Conservation (phyloP, 1,140 invertebrate genomes). For the Vanessa atalanta region DNA sequence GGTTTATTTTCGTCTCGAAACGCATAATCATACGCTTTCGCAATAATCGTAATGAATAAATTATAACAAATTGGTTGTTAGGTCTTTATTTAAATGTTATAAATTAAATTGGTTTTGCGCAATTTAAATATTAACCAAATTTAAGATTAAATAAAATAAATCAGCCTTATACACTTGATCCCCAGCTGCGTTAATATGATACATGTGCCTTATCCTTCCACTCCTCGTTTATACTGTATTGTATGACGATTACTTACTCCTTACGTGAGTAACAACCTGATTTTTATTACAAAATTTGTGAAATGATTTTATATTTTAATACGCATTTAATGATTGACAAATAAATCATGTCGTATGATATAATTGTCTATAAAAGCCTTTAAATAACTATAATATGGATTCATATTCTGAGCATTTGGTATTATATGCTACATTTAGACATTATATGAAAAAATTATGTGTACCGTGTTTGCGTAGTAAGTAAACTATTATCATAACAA, state of each 20-base stretch:
- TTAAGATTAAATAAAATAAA: slow-evolving; percentile 26
- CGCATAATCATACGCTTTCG: slow-evolving; percentile 41
- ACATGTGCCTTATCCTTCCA: slow-evolving; percentile 10
- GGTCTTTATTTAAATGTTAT: slow-evolving; percentile 33
- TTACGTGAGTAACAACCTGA: background rate
- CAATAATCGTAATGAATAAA: slow-evolving; percentile 38
- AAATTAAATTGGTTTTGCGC: slow-evolving; percentile 31
- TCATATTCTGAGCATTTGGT: too few relatives aligned
- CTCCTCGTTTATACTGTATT: background rate
- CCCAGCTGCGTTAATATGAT: slow-evolving; percentile 16
- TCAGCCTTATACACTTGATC: slow-evolving; percentile 22
- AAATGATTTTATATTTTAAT: background rate
- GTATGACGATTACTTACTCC: background rate
- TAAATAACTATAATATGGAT: too few relatives aligned
- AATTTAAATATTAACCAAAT: slow-evolving; percentile 27
- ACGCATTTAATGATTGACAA: background rate
- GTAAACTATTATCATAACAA: background rate
- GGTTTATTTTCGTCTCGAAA: slow-evolving; percentile 39
- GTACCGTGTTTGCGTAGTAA: too few relatives aligned
- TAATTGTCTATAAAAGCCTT: too few relatives aligned
- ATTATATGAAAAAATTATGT: too few relatives aligned
- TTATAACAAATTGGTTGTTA: slow-evolving; percentile 30
- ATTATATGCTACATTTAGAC: too few relatives aligned
- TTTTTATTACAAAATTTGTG: background rate
- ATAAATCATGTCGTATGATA: background rate